phyloP scores from a whole-genome alignment of 2,888 invertebrate genomes.

The Drosophila falleni region DNA sequence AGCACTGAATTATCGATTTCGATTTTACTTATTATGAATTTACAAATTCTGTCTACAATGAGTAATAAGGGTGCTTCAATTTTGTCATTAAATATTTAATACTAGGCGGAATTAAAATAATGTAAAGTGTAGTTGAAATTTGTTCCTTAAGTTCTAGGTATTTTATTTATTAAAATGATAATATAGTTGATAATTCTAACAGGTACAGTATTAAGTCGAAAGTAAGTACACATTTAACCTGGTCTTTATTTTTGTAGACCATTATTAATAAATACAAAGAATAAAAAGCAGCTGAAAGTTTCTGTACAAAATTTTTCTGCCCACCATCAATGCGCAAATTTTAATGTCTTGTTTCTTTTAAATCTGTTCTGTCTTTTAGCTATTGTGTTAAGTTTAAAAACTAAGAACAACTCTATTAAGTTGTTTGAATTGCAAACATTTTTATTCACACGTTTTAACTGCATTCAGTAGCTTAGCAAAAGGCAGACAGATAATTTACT shows the following conservation, averaged over 20 bases:
- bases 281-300: too few relatives aligned
- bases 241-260: too few relatives aligned
- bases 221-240: too few relatives aligned
- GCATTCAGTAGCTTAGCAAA: neutral
- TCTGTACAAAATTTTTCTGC: too few relatives aligned
- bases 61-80: neutral
- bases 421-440: conserved; percentile 2
- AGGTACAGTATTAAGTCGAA: too few relatives aligned
- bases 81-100: conserved; percentile 2
- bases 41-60: neutral
- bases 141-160: too few relatives aligned
- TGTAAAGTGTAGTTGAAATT: neutral
- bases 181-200: too few relatives aligned
- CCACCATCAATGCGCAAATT: too few relatives aligned
- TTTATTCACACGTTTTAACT: neutral
- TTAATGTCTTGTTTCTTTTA: neutral
- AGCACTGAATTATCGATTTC: neutral
- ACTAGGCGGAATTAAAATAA: neutral
- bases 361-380: neutral
- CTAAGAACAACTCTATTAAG: neutral
- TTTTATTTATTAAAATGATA: too few relatives aligned
- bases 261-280: too few relatives aligned
- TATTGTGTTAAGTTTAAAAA: neutral
- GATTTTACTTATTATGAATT: neutral
- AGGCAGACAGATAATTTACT: conserved; percentile 17